Percentiles rank a stretch among this genome's conserved stretches.
Conservation (phyloP, 2,888 invertebrate species). For the Notodromas monacha region DNA sequence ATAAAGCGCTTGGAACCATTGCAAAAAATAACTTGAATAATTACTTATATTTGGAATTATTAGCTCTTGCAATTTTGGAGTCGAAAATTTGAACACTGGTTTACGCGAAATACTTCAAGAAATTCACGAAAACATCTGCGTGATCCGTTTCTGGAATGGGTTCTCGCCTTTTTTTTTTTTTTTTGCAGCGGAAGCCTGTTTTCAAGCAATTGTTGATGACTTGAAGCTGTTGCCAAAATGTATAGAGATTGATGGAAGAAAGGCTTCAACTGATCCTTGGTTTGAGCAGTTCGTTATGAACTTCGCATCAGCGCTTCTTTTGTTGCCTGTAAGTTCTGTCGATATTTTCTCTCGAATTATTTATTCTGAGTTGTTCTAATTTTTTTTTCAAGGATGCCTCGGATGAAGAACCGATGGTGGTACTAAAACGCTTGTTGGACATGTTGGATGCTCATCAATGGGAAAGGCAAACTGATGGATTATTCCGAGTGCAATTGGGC, state of each 20-base stretch:
- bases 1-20: too few relatives aligned
- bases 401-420: not conserved
- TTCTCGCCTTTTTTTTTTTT: slow-evolving; percentile 8
- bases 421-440: not conserved
- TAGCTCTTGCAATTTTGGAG: too few relatives aligned
- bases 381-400: not conserved
- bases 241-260: slow-evolving; percentile 35
- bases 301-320: slow-evolving; percentile 11
- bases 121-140: too few relatives aligned
- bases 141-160: too few relatives aligned
- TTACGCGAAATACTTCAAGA: too few relatives aligned
- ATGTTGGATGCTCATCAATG: not conserved
- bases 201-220: slow-evolving; percentile 50
- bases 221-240: slow-evolving; percentile 39
- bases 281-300: slow-evolving; percentile 15
- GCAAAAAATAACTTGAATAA: too few relatives aligned
- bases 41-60: too few relatives aligned
- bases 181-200: slow-evolving; percentile 54
- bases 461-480: not conserved
- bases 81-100: too few relatives aligned
- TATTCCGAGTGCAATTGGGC: not conserved
- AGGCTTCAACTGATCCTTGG: slow-evolving; percentile 29
- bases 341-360: too few relatives aligned
- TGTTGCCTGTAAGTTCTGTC: not conserved
- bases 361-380: too few relatives aligned